Evolutionary conservation across 2,113 vertebrate species (phyloP).

Genomic region (Rutilus rutilus): DNA sequence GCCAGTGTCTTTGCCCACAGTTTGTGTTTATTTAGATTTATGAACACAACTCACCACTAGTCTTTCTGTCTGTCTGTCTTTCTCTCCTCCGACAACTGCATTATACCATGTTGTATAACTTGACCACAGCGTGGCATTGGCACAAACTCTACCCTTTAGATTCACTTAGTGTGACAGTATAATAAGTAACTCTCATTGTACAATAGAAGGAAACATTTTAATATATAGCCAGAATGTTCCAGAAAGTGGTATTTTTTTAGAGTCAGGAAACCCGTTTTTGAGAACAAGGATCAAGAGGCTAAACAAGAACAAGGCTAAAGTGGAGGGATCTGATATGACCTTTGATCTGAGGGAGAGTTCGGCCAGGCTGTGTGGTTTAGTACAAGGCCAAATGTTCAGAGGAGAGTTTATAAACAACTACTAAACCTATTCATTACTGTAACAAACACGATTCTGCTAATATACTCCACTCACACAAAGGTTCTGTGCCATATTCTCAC

Average conservation of each 20-base stretch:
- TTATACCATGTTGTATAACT: conserved; percentile 55
- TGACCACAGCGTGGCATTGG: conserved; percentile 56
- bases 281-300: conserved; percentile 25
- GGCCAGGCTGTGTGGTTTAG: background rate
- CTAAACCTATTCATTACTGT: background rate
- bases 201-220: conserved; percentile 60
- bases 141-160: conserved; percentile 46
- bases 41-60: conserved; percentile 57
- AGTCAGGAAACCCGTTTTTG: conserved; percentile 33
- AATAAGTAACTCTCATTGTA: conserved; percentile 59
- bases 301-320: background rate
- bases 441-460: background rate
- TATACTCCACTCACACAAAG: background rate
- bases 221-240: conserved; percentile 62
- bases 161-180: conserved; percentile 56
- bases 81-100: conserved; percentile 48
- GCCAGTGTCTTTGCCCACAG: conserved; percentile 63
- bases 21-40: conserved; percentile 73
- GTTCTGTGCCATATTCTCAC: background rate
- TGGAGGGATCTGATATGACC: conserved; percentile 43
- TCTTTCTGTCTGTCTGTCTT: background rate
- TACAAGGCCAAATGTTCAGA: conserved; percentile 17
- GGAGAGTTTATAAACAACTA: conserved; percentile 12
- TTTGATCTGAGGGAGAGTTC: conserved; percentile 72
- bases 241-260: conserved; percentile 64